Evolutionary conservation across 2,888 invertebrate species (phyloP).

Genomic region (Pterobdella sp.): DNA sequence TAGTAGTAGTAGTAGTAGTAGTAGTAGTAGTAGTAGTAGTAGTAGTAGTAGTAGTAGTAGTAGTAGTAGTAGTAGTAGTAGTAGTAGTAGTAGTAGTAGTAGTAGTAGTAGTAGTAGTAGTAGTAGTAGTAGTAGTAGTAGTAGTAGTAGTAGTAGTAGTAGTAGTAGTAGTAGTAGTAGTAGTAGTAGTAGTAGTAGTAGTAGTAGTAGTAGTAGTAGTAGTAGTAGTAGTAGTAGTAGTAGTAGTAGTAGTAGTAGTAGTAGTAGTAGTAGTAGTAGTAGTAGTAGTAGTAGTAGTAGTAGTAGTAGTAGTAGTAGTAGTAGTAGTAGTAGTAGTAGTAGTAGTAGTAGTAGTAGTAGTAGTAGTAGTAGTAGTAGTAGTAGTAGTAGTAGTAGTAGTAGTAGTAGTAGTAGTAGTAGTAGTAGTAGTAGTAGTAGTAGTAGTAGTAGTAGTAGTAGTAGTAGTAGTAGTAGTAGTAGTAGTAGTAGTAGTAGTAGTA

Average conservation of each 20-base stretch:
- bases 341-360: constrained; percentile 1
- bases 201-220: constrained; percentile 14
- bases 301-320: constrained; percentile 15
- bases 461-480: constrained; percentile 10
- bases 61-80: constrained; percentile 2
- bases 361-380: constrained; percentile 9
- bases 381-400: constrained; percentile 16
- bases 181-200: constrained; percentile 14
- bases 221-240: constrained; percentile 14
- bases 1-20: constrained; percentile 8
- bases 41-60: constrained; percentile 9
- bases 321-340: constrained; percentile 14
- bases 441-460: constrained; percentile 14
- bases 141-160: constrained; percentile 16
- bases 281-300: constrained; percentile 15
- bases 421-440: constrained; percentile 13
- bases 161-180: constrained; percentile 13
- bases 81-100: constrained; percentile 6
- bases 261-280: constrained; percentile 7
- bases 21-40: constrained; percentile 3
- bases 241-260: constrained; percentile 7
- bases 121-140: constrained; percentile 15
- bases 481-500: constrained; percentile 11
- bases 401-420: constrained; percentile 14
- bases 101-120: constrained; percentile 18